phyloP scores from a whole-genome alignment of 2,797 vertebrate genomes.

The Chlorospingus flavigularis region DNA sequence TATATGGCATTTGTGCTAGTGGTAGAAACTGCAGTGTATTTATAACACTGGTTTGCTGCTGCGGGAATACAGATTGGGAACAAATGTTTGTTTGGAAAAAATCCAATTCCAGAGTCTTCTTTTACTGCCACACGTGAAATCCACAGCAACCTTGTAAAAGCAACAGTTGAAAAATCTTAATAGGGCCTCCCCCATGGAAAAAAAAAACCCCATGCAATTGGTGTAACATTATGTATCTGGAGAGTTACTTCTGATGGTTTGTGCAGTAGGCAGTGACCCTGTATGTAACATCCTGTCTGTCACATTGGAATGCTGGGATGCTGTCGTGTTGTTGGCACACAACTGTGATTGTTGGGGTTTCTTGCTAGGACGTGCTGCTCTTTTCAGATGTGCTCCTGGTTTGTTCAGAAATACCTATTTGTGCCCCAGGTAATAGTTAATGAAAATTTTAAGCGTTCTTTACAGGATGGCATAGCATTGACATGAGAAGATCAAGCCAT shows the following conservation, averaged over 20 bases:
- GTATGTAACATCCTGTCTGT: background rate
- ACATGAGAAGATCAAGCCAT: background rate
- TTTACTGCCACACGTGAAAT: constrained; percentile 21
- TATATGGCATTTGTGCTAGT: constrained; percentile 40
- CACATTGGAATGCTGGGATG: background rate
- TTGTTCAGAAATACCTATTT: background rate
- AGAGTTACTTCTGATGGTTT: background rate
- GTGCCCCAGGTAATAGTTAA: background rate
- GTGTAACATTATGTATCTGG: background rate
- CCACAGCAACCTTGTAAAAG: background rate
- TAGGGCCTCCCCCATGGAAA: background rate
- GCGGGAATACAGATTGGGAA: background rate
- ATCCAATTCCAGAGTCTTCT: background rate
- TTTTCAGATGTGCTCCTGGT: background rate
- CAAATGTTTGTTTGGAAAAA: constrained; percentile 45
- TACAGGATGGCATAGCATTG: background rate
- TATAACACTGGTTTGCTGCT: constrained; percentile 38
- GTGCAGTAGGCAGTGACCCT: background rate
- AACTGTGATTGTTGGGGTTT: accelerated
- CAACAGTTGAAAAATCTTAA: background rate
- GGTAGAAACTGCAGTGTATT: background rate
- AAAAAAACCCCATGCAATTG: background rate
- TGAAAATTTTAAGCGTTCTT: background rate
- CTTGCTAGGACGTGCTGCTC: accelerated
- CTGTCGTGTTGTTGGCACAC: background rate